These are phyloP conservation scores for Tauraco hartlaubi DNA, from an alignment of 2,797 vertebrate genomes.

Conservation along the genomic window DNA sequence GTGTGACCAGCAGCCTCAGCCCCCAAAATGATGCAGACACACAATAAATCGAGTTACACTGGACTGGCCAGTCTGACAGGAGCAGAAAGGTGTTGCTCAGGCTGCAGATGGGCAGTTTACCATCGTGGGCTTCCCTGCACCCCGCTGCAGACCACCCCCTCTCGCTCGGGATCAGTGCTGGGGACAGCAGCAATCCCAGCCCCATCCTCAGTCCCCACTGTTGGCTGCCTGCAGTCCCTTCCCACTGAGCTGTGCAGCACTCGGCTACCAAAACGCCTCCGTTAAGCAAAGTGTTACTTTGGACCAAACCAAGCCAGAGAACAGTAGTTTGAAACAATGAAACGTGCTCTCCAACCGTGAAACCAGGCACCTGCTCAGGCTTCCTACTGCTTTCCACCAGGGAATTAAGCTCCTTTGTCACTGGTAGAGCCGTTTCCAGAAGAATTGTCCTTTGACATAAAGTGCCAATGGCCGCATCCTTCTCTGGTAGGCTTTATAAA, in stretches of 20 bases:
- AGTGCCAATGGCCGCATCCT: neutral
- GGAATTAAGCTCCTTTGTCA: neutral
- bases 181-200: neutral
- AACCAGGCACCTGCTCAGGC: neutral
- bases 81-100: neutral
- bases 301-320: neutral
- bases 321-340: neutral
- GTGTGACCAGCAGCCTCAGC: neutral
- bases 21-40: neutral
- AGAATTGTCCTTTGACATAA: neutral
- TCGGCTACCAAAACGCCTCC: neutral
- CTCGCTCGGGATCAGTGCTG: neutral
- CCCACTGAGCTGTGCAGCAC: neutral
- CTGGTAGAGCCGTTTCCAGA: neutral
- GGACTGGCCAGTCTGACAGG: neutral
- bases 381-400: neutral
- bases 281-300: neutral
- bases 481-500: neutral
- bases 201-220: neutral
- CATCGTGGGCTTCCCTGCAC: neutral
- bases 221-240: neutral
- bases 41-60: rapidly evolving
- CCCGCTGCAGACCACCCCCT: neutral
- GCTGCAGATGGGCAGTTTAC: neutral
- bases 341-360: rapidly evolving